A percentile compares a stretch with the other conserved stretches of the same genome.
Evolutionary conservation across 1,140 invertebrate species (phyloP).

Genomic region (Rhopalosiphum maidis): DNA sequence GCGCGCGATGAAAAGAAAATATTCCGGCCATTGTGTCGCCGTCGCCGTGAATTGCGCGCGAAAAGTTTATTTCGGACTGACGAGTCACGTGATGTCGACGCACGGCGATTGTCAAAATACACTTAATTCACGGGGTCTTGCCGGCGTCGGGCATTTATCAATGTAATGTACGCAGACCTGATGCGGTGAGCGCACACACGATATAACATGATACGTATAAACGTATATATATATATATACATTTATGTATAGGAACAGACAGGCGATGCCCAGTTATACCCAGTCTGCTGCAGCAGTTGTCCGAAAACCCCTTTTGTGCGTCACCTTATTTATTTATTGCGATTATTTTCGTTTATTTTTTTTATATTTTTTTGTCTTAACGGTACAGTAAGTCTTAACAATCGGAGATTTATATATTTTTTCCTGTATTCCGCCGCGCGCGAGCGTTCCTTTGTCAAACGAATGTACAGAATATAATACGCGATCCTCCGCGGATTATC

Average conservation of each 20-base stretch:
- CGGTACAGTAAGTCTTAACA: conserved; percentile 51
- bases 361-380: conserved; percentile 38
- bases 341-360: not conserved
- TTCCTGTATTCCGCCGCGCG: not conserved
- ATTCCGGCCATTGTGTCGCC: not conserved
- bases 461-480: not conserved
- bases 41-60: not conserved
- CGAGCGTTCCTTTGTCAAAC: not conserved
- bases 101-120: not conserved
- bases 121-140: not conserved
- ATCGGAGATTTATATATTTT: not conserved
- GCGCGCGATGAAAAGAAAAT: not conserved
- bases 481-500: conserved; percentile 14
- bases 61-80: conserved; percentile 13
- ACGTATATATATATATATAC: not conserved
- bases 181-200: not conserved
- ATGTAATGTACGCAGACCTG: too few species aligned
- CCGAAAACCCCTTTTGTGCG: conserved; percentile 16
- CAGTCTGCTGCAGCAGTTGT: not conserved
- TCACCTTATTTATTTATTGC: not conserved
- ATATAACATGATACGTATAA: not conserved
- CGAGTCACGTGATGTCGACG: too few species aligned
- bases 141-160: too few species aligned
- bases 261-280: not conserved
- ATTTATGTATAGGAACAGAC: not conserved